These are phyloP conservation scores for Austrofundulus limnaeus DNA, from an alignment of 2,113 vertebrate genomes.

Conservation along the genomic window DNA sequence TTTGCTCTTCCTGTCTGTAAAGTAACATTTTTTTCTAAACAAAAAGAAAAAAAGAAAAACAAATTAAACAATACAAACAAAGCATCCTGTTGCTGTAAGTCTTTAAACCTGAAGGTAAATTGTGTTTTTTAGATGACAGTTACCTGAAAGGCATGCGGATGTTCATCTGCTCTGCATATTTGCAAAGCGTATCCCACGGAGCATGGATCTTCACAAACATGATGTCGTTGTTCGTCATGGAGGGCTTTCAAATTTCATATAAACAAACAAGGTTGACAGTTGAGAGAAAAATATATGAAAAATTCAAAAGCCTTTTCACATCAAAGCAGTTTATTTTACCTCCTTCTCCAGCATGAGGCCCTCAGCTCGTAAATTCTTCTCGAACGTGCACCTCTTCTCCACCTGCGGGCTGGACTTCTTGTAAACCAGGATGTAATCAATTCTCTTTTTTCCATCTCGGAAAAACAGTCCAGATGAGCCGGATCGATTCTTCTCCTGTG, in stretches of 20 bases:
- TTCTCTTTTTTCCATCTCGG: conserved; percentile 94
- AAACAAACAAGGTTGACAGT: too few species aligned
- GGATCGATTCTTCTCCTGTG: conserved; percentile 78
- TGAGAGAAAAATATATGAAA: not conserved
- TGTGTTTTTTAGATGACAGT: not conserved
- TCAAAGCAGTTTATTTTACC: too few species aligned
- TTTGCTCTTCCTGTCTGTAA: conserved; percentile 94
- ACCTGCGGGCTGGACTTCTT: conserved; percentile 94
- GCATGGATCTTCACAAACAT: conserved; percentile 98
- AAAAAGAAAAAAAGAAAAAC: conserved; percentile 58
- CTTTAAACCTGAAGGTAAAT: not conserved
- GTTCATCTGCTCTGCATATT: conserved; percentile 98
- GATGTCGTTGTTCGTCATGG: conserved; percentile 93
- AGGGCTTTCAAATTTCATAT: conserved; percentile 87
- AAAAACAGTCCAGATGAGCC: conserved; percentile 88
- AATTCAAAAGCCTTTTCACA: not conserved
- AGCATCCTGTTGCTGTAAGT: not conserved
- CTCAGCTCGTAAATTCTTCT: conserved; percentile 95
- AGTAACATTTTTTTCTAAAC: conserved; percentile 95
- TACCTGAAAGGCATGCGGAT: conserved; percentile 99
- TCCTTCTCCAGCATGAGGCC: conserved; percentile 97
- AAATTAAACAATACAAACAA: not conserved
- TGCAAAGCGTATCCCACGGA: conserved; percentile 95
- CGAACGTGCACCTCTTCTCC: conserved; percentile 96
- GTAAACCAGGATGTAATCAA: conserved; percentile 98